Evolutionary conservation across 2,797 vertebrate genomes (phyloP).

Genomic region (Rhincodon typus): DNA sequence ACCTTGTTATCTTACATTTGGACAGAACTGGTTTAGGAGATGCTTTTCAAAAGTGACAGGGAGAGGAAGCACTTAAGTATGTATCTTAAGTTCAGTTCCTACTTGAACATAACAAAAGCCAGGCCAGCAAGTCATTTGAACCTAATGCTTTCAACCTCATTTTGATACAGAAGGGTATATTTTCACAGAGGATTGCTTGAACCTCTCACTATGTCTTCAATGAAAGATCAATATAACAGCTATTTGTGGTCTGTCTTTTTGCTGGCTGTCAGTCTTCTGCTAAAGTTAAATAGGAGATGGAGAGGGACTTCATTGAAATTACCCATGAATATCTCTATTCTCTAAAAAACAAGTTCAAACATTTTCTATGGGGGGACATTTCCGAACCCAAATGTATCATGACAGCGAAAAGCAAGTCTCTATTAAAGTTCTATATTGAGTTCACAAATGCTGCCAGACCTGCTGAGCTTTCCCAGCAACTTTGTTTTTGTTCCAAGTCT

Average conservation of each 20-base stretch:
- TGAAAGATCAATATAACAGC: background rate
- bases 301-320: background rate
- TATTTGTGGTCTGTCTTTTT: background rate
- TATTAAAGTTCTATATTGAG: too few species aligned
- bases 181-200: background rate
- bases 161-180: background rate
- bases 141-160: background rate
- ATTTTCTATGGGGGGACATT: background rate
- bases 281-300: background rate
- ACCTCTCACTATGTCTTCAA: background rate
- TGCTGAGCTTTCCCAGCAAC: too few species aligned
- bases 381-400: background rate
- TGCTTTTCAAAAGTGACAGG: background rate
- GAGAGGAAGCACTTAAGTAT: background rate
- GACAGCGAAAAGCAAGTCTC: background rate
- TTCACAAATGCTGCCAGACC: too few species aligned
- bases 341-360: background rate
- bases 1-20: too few species aligned
- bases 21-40: background rate
- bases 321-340: background rate
- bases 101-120: background rate
- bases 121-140: background rate
- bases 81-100: background rate
- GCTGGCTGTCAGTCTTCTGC: too few species aligned
- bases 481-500: too few species aligned